These are phyloP conservation scores for Eulemur rufifrons DNA, from an alignment of 2,113 vertebrate species.

Conservation along the genomic window DNA sequence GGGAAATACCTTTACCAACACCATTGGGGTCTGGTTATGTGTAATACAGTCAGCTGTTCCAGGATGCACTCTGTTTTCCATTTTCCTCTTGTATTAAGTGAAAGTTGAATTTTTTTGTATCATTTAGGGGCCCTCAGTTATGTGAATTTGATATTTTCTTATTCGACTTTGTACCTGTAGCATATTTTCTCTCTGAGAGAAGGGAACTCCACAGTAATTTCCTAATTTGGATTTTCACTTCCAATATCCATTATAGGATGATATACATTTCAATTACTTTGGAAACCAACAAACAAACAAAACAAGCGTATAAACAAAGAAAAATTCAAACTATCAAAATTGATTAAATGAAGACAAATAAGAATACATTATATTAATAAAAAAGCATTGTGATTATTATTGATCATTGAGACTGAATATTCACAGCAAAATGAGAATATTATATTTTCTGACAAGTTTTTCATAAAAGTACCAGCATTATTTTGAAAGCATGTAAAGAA, in stretches of 20 bases:
- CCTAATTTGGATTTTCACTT: background rate
- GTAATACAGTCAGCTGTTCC: background rate
- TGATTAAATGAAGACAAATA: background rate
- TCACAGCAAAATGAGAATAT: background rate
- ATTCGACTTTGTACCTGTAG: background rate
- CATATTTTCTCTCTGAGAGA: background rate
- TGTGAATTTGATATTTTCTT: background rate
- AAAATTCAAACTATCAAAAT: background rate
- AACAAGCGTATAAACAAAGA: background rate
- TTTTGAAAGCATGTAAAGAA: conserved; percentile 27
- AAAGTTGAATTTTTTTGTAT: background rate
- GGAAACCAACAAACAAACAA: background rate
- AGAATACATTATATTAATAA: background rate
- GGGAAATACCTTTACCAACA: background rate
- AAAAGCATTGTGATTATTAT: background rate
- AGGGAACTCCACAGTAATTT: background rate
- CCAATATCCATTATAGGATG: background rate
- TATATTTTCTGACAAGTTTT: background rate
- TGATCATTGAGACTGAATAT: background rate
- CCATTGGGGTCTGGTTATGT: background rate
- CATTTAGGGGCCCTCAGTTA: background rate
- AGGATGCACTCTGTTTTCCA: background rate
- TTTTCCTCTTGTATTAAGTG: background rate
- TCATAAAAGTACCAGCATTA: background rate
- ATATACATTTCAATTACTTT: background rate